A percentile compares a stretch with the other conserved stretches of the same genome.
phyloP scores from a whole-genome alignment of 2,797 vertebrate genomes.

The Acridotheres tristis region DNA sequence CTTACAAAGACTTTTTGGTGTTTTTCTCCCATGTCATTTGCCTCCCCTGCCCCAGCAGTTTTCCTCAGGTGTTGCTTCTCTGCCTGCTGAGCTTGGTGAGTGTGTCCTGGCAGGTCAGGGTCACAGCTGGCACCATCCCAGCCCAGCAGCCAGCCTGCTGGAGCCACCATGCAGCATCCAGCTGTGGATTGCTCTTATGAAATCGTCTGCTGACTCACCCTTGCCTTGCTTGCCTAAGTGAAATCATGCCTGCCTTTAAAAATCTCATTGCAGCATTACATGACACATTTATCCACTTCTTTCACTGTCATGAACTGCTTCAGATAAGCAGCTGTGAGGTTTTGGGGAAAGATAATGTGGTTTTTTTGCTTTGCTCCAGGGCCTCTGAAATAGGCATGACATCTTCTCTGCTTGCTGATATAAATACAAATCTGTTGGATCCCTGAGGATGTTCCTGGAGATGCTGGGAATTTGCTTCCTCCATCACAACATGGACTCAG shows the following conservation, averaged over 20 bases:
- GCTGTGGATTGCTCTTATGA: neutral
- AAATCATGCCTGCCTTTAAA: constrained; percentile 38
- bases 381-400: neutral
- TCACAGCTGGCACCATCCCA: neutral
- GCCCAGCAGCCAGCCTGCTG: neutral
- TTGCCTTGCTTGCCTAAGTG: constrained; percentile 16
- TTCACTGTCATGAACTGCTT: neutral
- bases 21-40: fast-evolving
- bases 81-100: neutral
- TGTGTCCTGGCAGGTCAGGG: neutral
- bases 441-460: neutral
- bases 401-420: neutral
- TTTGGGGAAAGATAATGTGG: neutral
- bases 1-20: neutral
- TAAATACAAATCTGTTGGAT: neutral
- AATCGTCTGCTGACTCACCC: constrained; percentile 62
- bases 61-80: neutral
- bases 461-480: neutral
- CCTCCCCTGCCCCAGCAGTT: neutral
- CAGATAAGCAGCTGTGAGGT: constrained; percentile 14
- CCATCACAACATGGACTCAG: neutral
- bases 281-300: constrained; percentile 11
- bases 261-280: constrained; percentile 17
- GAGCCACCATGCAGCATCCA: neutral
- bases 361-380: neutral